Evolutionary conservation across 2,888 invertebrate genomes (phyloP).

Genomic region (Cheilosia variabilis): DNA sequence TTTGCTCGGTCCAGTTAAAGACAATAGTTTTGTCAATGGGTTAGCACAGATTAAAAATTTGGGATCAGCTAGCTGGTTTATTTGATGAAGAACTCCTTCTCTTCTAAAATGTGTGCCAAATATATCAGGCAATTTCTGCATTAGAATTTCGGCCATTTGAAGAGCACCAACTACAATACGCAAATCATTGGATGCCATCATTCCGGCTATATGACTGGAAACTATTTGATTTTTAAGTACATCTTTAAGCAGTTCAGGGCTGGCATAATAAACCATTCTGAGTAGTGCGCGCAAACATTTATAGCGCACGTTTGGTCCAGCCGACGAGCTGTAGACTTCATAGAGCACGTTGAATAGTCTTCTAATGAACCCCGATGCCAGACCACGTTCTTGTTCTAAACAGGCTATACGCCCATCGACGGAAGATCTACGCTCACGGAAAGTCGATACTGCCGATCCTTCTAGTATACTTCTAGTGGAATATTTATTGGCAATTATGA

Average conservation of each 20-base stretch:
- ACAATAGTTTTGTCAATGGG: conserved; percentile 85
- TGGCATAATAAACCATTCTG: conserved; percentile 98
- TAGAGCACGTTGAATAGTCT: conserved; percentile 97
- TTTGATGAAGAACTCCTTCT: conserved; percentile 98
- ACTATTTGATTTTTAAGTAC: conserved; percentile 90
- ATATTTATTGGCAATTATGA: conserved; percentile 41
- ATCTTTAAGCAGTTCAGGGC: conserved; percentile 92
- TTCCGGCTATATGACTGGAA: conserved; percentile 98
- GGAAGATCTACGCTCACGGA: conserved; percentile 8
- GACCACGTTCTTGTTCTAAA: conserved; percentile 88
- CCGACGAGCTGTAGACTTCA: conserved; percentile 99
- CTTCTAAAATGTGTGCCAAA: conserved; percentile 98
- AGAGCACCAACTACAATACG: conserved; percentile 98
- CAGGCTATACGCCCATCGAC: conserved; percentile 88
- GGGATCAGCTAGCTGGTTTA: conserved; percentile 88
- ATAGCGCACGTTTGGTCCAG: conserved; percentile 98
- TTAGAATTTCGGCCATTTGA: conserved; percentile 98
- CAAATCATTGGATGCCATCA: conserved; percentile 98
- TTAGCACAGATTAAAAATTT: conserved; percentile 86
- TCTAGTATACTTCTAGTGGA: conserved; percentile 50
- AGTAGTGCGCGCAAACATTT: conserved; percentile 98
- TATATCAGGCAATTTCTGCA: conserved; percentile 97
- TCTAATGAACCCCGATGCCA: conserved; percentile 88
- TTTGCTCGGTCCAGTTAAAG: conserved; percentile 79
- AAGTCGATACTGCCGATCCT: conserved; percentile 16